Evolutionary conservation across 2,888 invertebrate genomes (phyloP).

Genomic region (Achlya flavicornis): DNA sequence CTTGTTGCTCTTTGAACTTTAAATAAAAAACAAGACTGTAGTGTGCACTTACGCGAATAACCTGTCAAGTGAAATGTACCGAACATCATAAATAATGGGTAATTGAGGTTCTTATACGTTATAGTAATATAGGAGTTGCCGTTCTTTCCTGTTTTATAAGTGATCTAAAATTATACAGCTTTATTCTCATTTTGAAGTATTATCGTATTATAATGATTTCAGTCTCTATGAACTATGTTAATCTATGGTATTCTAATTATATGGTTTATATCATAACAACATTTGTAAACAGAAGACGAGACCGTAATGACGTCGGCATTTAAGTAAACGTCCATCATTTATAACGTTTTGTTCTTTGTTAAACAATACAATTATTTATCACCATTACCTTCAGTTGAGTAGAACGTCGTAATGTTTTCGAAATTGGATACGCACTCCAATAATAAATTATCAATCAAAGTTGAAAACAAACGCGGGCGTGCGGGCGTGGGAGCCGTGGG

Average conservation of each 20-base stretch:
- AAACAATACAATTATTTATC: constrained; percentile 18
- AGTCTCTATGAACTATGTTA: neutral
- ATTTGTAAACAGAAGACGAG: constrained; percentile 5
- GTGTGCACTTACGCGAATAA: too few species aligned
- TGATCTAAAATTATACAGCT: too few species aligned
- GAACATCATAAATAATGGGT: too few species aligned
- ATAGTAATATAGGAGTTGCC: too few species aligned
- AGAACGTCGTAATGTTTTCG: constrained; percentile 54
- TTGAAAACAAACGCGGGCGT: constrained; percentile 79
- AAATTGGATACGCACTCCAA: constrained; percentile 72
- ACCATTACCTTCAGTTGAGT: constrained; percentile 31
- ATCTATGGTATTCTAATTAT: neutral
- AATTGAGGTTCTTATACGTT: too few species aligned
- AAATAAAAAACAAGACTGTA: too few species aligned
- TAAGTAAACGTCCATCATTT: constrained; percentile 9
- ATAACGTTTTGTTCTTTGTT: constrained; percentile 11
- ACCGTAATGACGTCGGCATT: constrained; percentile 6
- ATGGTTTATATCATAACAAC: neutral
- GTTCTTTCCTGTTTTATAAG: too few species aligned
- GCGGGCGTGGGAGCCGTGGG: constrained; percentile 59
- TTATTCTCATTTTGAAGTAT: neutral
- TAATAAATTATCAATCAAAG: constrained; percentile 83
- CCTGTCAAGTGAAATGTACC: too few species aligned
- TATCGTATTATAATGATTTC: neutral
- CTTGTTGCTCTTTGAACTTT: too few species aligned